Conservation (phyloP, 2,888 invertebrate species). For the Macropis europaea region DNA sequence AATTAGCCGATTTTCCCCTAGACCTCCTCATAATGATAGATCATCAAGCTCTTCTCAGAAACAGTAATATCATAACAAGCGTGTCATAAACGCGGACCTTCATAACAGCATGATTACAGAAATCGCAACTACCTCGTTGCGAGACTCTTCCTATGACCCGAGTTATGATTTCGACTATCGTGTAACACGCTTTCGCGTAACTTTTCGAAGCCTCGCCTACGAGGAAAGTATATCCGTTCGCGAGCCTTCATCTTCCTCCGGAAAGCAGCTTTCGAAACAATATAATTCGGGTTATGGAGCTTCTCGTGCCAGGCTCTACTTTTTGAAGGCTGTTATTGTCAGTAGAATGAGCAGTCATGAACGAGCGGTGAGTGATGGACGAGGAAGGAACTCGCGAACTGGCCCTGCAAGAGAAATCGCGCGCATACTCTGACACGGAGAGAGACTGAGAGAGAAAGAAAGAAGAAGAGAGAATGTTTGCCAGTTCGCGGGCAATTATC, state of each 20-base stretch:
- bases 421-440: constrained; percentile 8
- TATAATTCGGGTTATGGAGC: constrained; percentile 59
- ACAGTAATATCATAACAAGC: too few relatives aligned
- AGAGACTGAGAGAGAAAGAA: not conserved
- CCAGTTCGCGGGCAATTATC: constrained; percentile 69
- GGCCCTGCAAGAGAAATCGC: constrained; percentile 37
- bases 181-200: too few relatives aligned
- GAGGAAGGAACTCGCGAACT: constrained; percentile 62
- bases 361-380: constrained; percentile 72
- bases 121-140: too few relatives aligned
- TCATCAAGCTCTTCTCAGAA: too few relatives aligned
- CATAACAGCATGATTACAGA: too few relatives aligned
- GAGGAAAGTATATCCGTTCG: too few relatives aligned
- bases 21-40: too few relatives aligned
- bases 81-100: too few relatives aligned
- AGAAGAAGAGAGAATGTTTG: constrained; percentile 32
- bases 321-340: constrained; percentile 66
- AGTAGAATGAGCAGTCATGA: constrained; percentile 72
- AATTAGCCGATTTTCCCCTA: too few relatives aligned
- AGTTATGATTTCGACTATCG: too few relatives aligned
- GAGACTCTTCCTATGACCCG: too few relatives aligned
- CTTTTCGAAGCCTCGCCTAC: too few relatives aligned
- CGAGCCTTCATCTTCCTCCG: not conserved
- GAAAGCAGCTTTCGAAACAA: constrained; percentile 16
- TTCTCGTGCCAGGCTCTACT: constrained; percentile 74